Conservation (phyloP, 2,888 invertebrate species). For the Keiferia lycopersicella region DNA sequence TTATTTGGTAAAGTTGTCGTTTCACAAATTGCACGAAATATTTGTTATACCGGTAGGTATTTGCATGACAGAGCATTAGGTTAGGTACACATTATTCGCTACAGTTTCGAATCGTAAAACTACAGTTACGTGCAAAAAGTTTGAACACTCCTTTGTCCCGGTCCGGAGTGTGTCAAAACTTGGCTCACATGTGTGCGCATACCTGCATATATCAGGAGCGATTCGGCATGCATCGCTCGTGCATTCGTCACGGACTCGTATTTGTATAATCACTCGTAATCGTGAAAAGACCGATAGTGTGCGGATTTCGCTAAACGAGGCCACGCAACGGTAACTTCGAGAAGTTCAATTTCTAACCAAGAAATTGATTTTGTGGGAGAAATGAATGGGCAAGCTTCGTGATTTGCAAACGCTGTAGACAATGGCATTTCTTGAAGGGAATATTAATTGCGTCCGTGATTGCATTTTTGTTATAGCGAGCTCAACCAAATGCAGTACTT, state of each 20-base stretch:
- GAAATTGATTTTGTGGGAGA: neutral
- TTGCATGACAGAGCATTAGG: too few species aligned
- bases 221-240: conserved; percentile 56
- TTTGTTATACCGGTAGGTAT: too few species aligned
- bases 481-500: too few species aligned
- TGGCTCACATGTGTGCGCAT: conserved; percentile 27
- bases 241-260: conserved; percentile 55
- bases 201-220: conserved; percentile 46
- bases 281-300: conserved; percentile 45
- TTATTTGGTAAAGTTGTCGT: too few species aligned
- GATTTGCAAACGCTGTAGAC: neutral
- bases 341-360: neutral
- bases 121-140: conserved; percentile 12
- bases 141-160: conserved; percentile 28
- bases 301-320: conserved; percentile 38
- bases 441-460: conserved; percentile 1
- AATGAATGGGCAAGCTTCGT: neutral
- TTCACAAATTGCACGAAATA: too few species aligned
- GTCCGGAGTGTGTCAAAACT: conserved; percentile 31
- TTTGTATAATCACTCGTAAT: conserved; percentile 45
- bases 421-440: neutral
- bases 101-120: conserved; percentile 6
- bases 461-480: neutral
- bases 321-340: conserved; percentile 34
- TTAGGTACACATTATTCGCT: too few species aligned